phyloP scores from a whole-genome alignment of 2,888 invertebrate genomes.

The Chalcosyrphus nemorum region DNA sequence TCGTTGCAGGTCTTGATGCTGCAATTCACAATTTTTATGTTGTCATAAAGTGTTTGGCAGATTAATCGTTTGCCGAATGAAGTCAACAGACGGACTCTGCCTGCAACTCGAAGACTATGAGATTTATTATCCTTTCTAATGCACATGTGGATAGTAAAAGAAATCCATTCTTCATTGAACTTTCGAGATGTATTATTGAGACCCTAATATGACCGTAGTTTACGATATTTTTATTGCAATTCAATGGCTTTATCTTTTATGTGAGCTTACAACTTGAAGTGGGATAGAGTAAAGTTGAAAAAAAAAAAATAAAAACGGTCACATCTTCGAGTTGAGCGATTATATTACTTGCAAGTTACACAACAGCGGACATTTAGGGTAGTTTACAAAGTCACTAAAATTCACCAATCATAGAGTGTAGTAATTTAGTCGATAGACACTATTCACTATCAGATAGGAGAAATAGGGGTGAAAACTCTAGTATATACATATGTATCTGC shows the following conservation, averaged over 20 bases:
- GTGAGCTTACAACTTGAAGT: background rate
- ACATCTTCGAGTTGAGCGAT: too few relatives aligned
- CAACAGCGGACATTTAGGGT: too few relatives aligned
- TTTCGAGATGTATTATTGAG: background rate
- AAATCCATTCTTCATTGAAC: background rate
- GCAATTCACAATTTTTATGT: constrained; percentile 5
- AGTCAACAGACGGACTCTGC: background rate
- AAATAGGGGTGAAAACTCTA: too few relatives aligned
- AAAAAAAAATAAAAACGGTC: too few relatives aligned
- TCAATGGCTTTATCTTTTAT: constrained; percentile 8
- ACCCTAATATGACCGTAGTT: background rate
- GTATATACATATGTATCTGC: too few relatives aligned
- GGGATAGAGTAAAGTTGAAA: background rate
- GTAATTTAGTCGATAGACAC: too few relatives aligned
- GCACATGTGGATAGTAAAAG: constrained; percentile 23
- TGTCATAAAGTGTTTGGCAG: background rate
- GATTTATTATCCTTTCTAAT: constrained; percentile 14
- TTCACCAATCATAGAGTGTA: too few relatives aligned
- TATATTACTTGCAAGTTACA: too few relatives aligned
- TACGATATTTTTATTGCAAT: constrained; percentile 28
- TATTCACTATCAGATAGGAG: too few relatives aligned
- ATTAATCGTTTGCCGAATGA: constrained; percentile 12
- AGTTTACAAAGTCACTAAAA: too few relatives aligned
- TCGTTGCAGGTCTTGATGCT: background rate
- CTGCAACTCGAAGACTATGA: background rate